Evolutionary conservation across 2,888 invertebrate genomes (phyloP).

Genomic region (Molanna angustata): DNA sequence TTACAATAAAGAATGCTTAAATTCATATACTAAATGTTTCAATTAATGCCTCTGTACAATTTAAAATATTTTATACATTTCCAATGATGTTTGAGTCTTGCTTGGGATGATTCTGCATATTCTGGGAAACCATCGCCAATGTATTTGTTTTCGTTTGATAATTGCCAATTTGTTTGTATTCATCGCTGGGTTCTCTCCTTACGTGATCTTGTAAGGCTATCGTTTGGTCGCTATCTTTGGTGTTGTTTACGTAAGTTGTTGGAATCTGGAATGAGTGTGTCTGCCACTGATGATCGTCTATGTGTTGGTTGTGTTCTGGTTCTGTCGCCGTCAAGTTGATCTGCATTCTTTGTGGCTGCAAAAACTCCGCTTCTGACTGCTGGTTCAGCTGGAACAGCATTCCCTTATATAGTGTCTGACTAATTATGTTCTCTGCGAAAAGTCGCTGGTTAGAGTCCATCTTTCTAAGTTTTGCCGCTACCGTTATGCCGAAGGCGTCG

Average conservation of each 20-base stretch:
- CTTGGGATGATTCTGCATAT: no score
- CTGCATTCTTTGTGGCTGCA: conserved; percentile 23
- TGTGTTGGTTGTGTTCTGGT: conserved; percentile 11
- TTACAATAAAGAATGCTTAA: no score
- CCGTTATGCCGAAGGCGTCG: conserved; percentile 29
- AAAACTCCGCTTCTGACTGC: conserved; percentile 25
- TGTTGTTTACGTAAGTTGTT: conserved; percentile 1
- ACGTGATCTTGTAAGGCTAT: conserved; percentile 10
- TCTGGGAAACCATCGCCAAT: neutral
- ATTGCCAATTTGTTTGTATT: conserved; percentile 21
- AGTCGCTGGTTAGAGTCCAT: conserved; percentile 29
- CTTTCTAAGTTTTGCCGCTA: conserved; percentile 28
- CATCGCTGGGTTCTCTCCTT: conserved; percentile 16
- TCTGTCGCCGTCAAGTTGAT: conserved; percentile 8
- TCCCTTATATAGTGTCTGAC: conserved; percentile 29
- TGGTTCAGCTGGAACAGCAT: conserved; percentile 29
- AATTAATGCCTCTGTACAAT: no score
- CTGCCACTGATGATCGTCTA: no score
- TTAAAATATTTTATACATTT: no score
- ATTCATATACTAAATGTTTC: no score
- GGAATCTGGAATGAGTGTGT: conserved; percentile 11
- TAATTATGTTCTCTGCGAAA: conserved; percentile 29
- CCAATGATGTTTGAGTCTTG: no score
- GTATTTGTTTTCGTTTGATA: neutral
- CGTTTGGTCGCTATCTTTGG: conserved; percentile 2